phyloP scores from a whole-genome alignment of 2,113 vertebrate genomes.

The Gymnarchus niloticus region DNA sequence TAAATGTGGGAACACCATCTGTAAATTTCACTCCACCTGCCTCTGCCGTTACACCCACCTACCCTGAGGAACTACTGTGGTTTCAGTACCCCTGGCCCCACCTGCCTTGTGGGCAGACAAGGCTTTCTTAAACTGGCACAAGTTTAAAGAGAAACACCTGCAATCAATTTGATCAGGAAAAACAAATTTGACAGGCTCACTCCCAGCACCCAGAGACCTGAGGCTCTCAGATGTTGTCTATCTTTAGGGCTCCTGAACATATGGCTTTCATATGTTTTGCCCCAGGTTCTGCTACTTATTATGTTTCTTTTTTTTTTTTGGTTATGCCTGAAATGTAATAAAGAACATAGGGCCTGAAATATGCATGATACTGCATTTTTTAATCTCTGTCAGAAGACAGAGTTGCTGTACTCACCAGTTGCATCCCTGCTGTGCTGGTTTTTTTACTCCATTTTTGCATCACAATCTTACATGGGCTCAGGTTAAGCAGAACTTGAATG shows the following conservation, averaged over 20 bases:
- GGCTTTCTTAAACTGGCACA: slow-evolving; percentile 22
- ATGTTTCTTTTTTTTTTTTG: not conserved
- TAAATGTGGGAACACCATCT: not conserved
- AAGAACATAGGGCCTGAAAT: not conserved
- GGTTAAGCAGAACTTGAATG: not conserved
- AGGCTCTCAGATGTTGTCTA: not conserved
- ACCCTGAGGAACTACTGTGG: not conserved
- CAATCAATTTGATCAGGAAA: slow-evolving; percentile 24
- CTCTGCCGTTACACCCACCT: not conserved
- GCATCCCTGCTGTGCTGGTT: not conserved
- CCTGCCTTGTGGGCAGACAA: slow-evolving; percentile 25
- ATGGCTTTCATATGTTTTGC: not conserved
- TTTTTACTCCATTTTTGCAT: not conserved
- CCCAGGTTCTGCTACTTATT: not conserved
- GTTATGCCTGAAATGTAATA: slow-evolving; percentile 1
- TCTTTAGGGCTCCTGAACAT: not conserved
- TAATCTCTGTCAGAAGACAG: not conserved
- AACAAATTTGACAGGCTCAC: slow-evolving; percentile 21
- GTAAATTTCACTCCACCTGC: slow-evolving; percentile 11
- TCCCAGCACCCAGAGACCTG: not conserved
- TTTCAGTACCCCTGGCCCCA: not conserved
- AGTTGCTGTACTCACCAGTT: not conserved
- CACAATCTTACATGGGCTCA: not conserved
- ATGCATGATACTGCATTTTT: not conserved
- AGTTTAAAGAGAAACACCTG: slow-evolving; percentile 22